Evolutionary conservation across 2,888 invertebrate species (phyloP), one percentile per base, ranked within the genome.

Genomic region (Rhyacophila evoluta): DNA sequence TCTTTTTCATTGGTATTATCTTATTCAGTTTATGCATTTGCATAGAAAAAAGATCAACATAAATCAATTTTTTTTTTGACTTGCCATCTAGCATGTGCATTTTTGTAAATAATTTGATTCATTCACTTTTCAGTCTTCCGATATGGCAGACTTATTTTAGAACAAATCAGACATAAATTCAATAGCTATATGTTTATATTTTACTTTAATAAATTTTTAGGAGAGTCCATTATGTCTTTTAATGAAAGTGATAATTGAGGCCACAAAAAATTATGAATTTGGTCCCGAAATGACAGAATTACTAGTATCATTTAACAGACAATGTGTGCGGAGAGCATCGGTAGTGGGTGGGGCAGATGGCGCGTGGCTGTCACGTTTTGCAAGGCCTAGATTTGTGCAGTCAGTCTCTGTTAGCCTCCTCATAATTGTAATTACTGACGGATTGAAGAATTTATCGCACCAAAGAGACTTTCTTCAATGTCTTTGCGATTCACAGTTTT

Each of bases 391-490:
- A 0, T 90, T 91, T 91, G 84, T 93, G 71, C 91, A 92, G 83
- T 88, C 84, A 75, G 89, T 92, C 0, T 88, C 92, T 0, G 88
- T 93, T 19, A 88, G 90, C 6, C 86, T 95, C 28, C 87, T 93
- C n/a, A 89, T 92, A 78, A 87, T 90, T 0, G 91, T 93, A 1
- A 85, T 95, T 0, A 90, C 91, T 75, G 86, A 90, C 79, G 91
- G 92, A 82, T 92, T 94, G 82, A 88, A 89, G 39, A 94, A 94
- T 74, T 88, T 91, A 0, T 89, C 89, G 83, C 91, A 93, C 83
- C 93, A 94, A 85, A 89, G 92, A 36, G 89, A 91, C 83, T 92
- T 94, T 81, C 85, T 95, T 1, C 88, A 90, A 72, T 89, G 91
- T 80, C 86, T 94, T 38, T 89, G 91, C 72, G 87, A 89, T 25